Conservation (phyloP, 2,888 invertebrate species). For the Pantelozetes paolii region DNA sequence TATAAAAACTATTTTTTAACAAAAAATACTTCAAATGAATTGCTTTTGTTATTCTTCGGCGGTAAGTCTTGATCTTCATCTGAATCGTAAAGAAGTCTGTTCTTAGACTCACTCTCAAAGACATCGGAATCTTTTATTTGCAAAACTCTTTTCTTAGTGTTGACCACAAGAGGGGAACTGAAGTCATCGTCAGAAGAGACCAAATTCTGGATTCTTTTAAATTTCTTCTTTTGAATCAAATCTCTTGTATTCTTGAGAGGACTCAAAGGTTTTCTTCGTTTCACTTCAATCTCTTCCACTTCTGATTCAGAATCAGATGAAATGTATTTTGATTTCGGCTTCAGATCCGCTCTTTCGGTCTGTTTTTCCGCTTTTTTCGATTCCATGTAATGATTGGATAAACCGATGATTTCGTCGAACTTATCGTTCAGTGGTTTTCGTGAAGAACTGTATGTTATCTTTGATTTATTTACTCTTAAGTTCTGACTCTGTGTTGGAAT, state of each 20-base stretch:
- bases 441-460: slow-evolving; percentile 16
- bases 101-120: too few species aligned
- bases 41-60: not conserved
- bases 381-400: not conserved
- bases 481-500: slow-evolving; percentile 26
- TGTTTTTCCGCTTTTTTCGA: not conserved
- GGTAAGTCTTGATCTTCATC: not conserved
- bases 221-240: not conserved
- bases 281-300: not conserved
- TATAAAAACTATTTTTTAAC: not conserved
- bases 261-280: not conserved
- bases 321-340: not conserved
- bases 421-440: not conserved
- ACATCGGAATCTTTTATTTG: not conserved
- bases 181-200: slow-evolving; percentile 17
- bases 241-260: not conserved
- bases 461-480: not conserved
- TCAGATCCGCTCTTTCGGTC: not conserved
- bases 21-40: not conserved
- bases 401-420: slow-evolving; percentile 17
- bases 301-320: not conserved
- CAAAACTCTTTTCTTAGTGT: not conserved
- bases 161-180: not conserved
- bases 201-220: not conserved
- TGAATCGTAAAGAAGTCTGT: not conserved